phyloP scores from a whole-genome alignment of 2,888 invertebrate genomes.

The Phyllotreta striolata region DNA sequence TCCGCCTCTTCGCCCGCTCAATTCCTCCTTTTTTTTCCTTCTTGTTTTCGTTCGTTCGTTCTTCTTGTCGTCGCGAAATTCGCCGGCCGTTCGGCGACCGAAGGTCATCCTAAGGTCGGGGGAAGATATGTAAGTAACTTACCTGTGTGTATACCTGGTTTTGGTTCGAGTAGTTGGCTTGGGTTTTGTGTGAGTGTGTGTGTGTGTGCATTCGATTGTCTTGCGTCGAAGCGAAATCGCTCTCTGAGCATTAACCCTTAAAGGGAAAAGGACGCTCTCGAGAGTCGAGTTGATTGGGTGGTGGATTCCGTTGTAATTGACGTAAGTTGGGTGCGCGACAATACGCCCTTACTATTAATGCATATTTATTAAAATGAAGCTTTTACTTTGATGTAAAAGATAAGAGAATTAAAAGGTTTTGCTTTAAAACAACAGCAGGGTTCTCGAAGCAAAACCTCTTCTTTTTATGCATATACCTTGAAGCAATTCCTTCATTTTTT shows the following conservation, averaged over 20 bases:
- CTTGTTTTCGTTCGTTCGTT: too few species aligned
- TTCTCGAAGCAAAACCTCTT: too few species aligned
- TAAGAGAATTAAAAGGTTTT: too few species aligned
- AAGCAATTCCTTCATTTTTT: too few species aligned
- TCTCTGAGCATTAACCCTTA: neutral
- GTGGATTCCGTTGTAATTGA: neutral
- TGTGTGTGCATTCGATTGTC: conserved; percentile 7
- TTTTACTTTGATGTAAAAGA: too few species aligned
- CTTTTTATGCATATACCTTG: too few species aligned
- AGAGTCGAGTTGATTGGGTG: conserved; percentile 12
- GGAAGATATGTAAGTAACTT: conserved; percentile 9
- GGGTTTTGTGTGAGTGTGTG: conserved; percentile 1
- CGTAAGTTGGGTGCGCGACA: conserved; percentile 7
- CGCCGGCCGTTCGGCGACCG: conserved; percentile 9
- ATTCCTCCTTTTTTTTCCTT: conserved; percentile 14
- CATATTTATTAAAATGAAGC: too few species aligned
- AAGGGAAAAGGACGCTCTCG: neutral
- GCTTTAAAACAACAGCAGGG: too few species aligned
- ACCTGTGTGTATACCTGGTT: neutral
- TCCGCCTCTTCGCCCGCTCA: conserved; percentile 17
- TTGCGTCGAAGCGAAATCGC: neutral
- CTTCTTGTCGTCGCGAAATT: conserved; percentile 14
- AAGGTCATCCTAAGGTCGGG: conserved; percentile 21
- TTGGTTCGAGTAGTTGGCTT: too few species aligned
- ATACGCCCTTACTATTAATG: too few species aligned